phyloP scores from a whole-genome alignment of 2,888 invertebrate genomes.

The Hyposoter dolosus region DNA sequence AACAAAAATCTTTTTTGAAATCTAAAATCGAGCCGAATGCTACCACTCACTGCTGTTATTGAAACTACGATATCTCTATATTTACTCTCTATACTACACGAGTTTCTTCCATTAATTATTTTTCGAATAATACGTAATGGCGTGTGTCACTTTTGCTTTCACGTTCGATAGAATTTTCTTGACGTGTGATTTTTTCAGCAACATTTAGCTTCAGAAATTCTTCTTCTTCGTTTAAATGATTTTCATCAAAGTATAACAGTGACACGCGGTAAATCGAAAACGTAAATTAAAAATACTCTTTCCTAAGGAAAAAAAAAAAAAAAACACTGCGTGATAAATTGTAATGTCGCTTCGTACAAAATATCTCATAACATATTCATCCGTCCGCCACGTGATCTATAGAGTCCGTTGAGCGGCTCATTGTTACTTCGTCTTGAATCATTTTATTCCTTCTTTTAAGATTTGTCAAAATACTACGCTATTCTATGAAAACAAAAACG shows the following conservation, averaged over 20 bases:
- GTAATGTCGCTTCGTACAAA: conserved; percentile 70
- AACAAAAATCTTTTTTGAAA: conserved; percentile 12
- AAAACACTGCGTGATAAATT: conserved; percentile 45
- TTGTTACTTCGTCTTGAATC: conserved; percentile 24
- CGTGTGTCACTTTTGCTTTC: conserved; percentile 28
- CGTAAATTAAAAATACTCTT: conserved; percentile 32
- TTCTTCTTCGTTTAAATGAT: neutral
- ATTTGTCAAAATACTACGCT: neutral
- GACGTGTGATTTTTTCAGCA: neutral
- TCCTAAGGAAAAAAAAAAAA: conserved; percentile 51
- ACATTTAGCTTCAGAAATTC: neutral
- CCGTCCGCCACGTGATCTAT: conserved; percentile 74
- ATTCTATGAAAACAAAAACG: neutral
- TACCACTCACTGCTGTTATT: conserved; percentile 57
- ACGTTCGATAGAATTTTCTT: neutral
- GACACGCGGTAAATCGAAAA: neutral
- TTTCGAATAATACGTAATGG: neutral
- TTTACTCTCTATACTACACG: conserved; percentile 13
- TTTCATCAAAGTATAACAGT: neutral
- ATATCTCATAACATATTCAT: conserved; percentile 70
- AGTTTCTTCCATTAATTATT: conserved; percentile 50
- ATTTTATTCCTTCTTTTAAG: neutral
- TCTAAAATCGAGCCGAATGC: conserved; percentile 41
- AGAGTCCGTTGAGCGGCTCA: conserved; percentile 48
- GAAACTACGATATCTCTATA: conserved; percentile 30